These are phyloP conservation scores for Trachops cirrhosus DNA, from an alignment of 2,797 vertebrate species.

Conservation along the genomic window DNA sequence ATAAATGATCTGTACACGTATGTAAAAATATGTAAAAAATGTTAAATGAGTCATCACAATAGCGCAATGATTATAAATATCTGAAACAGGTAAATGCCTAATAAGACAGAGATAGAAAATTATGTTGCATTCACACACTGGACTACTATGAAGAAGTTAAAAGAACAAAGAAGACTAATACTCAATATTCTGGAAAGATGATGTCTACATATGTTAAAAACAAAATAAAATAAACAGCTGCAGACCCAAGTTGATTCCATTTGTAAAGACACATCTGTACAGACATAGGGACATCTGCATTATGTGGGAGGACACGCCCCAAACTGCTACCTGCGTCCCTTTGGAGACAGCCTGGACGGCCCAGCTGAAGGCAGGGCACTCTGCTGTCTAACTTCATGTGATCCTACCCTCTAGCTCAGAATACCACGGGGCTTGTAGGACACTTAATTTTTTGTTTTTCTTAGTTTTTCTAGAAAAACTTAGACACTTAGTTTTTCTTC, in stretches of 20 bases:
- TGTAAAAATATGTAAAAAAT: neutral
- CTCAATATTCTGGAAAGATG: neutral
- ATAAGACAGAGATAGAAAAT: neutral
- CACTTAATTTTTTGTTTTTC: neutral
- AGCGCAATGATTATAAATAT: neutral
- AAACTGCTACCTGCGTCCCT: neutral
- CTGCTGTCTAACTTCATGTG: neutral
- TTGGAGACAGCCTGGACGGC: neutral
- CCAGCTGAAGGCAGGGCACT: neutral
- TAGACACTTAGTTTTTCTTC: neutral
- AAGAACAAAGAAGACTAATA: neutral
- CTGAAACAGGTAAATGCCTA: neutral
- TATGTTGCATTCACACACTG: neutral
- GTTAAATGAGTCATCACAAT: neutral
- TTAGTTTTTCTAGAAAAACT: too few species aligned
- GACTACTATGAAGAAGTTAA: neutral
- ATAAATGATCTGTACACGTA: neutral
- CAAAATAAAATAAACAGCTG: neutral
- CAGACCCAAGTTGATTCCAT: neutral
- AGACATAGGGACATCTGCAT: neutral
- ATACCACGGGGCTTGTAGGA: neutral
- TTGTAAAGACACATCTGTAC: neutral
- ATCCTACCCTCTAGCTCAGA: neutral
- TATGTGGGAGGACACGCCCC: accelerated
- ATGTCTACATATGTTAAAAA: neutral